These are phyloP conservation scores for Aelia acuminata DNA, from an alignment of 2,888 invertebrate genomes.

Conservation along the genomic window DNA sequence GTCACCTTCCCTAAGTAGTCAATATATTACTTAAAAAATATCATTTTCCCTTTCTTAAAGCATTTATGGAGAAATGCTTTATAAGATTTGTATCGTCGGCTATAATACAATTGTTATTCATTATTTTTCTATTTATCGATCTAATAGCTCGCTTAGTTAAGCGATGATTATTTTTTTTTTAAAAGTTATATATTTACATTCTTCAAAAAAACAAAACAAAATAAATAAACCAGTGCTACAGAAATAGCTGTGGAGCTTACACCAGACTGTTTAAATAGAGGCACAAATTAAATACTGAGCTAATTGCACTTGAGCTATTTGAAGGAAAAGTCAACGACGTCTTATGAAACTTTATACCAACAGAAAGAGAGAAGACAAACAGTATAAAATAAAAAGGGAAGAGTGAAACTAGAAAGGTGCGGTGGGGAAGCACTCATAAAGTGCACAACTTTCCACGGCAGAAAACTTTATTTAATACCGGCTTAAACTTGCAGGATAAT, in stretches of 20 bases:
- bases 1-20: too few species aligned
- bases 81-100: too few species aligned
- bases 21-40: too few species aligned
- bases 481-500: not conserved
- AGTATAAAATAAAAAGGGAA: not conserved
- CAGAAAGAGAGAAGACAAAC: conserved; percentile 23
- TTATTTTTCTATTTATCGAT: too few species aligned
- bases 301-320: not conserved
- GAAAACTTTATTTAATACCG: conserved; percentile 25
- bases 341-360: conserved; percentile 12
- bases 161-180: too few species aligned
- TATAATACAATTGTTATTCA: too few species aligned
- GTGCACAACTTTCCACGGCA: not conserved
- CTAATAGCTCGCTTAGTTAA: too few species aligned
- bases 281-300: not conserved
- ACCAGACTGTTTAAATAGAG: not conserved
- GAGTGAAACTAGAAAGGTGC: not conserved
- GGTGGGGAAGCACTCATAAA: not conserved
- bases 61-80: too few species aligned
- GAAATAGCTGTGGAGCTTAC: not conserved
- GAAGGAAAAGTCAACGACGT: not conserved
- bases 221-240: too few species aligned
- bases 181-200: not conserved
- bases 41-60: too few species aligned
- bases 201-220: not conserved